These are phyloP conservation scores for Epinephelus awoara DNA, from an alignment of 2,797 vertebrate species.

Conservation along the genomic window DNA sequence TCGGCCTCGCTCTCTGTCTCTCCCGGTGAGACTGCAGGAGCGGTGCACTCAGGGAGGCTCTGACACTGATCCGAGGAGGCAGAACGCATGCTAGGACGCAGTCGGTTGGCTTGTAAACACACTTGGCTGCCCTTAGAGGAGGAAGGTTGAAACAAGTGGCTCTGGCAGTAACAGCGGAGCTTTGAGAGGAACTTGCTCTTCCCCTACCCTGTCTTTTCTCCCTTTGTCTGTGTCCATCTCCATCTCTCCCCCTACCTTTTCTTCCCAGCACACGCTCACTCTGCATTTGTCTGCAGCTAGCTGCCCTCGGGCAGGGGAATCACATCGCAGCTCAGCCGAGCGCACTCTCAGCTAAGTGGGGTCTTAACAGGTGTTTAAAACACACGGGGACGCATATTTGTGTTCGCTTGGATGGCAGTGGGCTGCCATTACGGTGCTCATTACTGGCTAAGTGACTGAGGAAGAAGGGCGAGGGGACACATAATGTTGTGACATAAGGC, in stretches of 20 bases:
- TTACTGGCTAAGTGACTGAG: constrained; percentile 66
- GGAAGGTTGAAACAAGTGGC: constrained; percentile 68
- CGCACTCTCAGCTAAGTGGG: constrained; percentile 55
- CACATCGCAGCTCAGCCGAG: constrained; percentile 41
- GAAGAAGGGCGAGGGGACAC: constrained; percentile 62
- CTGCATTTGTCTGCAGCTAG: constrained; percentile 21
- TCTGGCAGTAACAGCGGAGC: constrained; percentile 60
- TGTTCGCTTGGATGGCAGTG: constrained; percentile 57
- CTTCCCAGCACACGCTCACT: constrained; percentile 8
- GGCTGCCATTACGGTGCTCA: constrained; percentile 63
- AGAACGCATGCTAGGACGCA: constrained; percentile 74
- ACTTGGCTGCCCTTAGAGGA: constrained; percentile 70
- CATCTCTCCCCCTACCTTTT: constrained; percentile 1
- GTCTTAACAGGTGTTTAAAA: constrained; percentile 78
- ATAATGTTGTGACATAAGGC: constrained; percentile 65
- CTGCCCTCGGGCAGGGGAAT: constrained; percentile 44
- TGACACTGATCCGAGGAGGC: constrained; percentile 80
- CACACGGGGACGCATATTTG: constrained; percentile 69
- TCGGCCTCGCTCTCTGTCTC: constrained; percentile 34
- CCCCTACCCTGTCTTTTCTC: not conserved
- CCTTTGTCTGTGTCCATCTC: constrained; percentile 25
- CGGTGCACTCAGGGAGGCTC: constrained; percentile 61
- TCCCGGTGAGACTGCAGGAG: constrained; percentile 56
- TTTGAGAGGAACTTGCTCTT: constrained; percentile 40
- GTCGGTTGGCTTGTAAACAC: constrained; percentile 76